phyloP scores from a whole-genome alignment of 1,140 invertebrate species.

The Lithobius niger region DNA sequence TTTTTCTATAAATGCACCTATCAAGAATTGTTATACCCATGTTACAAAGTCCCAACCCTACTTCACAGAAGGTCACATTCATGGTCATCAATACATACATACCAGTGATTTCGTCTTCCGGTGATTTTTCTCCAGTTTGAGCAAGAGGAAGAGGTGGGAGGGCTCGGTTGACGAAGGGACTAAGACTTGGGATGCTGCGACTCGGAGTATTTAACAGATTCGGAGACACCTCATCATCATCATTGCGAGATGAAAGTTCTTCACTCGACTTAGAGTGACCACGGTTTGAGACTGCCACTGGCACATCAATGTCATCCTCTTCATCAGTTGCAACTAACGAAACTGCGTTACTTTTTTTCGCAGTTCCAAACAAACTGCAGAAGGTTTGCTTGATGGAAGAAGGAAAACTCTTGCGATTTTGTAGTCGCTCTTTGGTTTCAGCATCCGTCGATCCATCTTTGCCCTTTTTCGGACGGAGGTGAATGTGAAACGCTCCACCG shows the following conservation, averaged over 20 bases:
- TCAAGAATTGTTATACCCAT: too few relatives aligned
- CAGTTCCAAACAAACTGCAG: conserved; percentile 16
- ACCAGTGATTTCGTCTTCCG: too few relatives aligned
- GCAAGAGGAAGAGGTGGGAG: conserved; percentile 63
- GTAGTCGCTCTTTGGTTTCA: not conserved
- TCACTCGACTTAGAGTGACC: conserved; percentile 7
- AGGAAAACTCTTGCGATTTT: conserved; percentile 19
- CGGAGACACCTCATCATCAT: conserved; percentile 8
- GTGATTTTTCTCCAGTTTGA: too few relatives aligned
- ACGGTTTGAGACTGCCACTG: too few relatives aligned
- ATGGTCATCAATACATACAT: too few relatives aligned
- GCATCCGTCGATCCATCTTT: not conserved
- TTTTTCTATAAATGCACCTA: too few relatives aligned
- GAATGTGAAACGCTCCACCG: not conserved
- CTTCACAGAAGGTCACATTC: too few relatives aligned
- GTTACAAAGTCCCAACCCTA: too few relatives aligned
- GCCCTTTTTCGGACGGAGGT: not conserved
- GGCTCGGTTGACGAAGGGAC: conserved; percentile 48
- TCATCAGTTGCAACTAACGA: not conserved
- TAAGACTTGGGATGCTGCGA: conserved; percentile 16
- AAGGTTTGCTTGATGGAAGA: conserved; percentile 18
- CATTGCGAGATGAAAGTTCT: conserved; percentile 11
- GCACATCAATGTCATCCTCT: too few relatives aligned
- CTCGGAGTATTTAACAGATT: conserved; percentile 13
- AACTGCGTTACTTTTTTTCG: not conserved